Conservation (phyloP, 1,140 invertebrate genomes). For the Notospermus geniculatus region DNA sequence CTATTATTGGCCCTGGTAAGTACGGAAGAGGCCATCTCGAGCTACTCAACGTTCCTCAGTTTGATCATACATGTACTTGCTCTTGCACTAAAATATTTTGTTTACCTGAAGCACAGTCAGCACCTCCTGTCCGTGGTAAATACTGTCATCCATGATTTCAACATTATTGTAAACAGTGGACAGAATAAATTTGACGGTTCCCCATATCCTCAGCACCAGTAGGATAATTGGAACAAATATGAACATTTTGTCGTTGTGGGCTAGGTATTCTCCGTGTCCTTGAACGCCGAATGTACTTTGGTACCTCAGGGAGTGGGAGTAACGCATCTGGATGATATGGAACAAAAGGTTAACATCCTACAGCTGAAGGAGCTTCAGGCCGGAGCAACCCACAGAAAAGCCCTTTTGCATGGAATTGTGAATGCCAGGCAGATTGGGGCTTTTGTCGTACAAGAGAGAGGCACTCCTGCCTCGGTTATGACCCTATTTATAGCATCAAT, state of each 20-base stretch:
- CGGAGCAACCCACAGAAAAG: neutral
- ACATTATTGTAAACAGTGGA: neutral
- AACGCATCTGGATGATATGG: neutral
- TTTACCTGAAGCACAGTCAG: too few relatives aligned
- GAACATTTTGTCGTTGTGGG: constrained; percentile 4
- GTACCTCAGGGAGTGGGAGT: neutral
- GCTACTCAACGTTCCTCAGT: too few relatives aligned
- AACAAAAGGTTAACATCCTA: neutral
- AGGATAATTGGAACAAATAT: constrained; percentile 7
- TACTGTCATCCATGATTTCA: too few relatives aligned
- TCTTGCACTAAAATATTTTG: too few relatives aligned
- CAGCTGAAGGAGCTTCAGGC: neutral
- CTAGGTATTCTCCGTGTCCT: neutral
- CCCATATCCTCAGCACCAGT: neutral
- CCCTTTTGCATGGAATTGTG: neutral
- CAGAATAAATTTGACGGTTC: neutral
- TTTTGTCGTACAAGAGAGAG: too few relatives aligned
- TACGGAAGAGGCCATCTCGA: too few relatives aligned
- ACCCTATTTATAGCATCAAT: too few relatives aligned
- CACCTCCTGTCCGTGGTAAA: too few relatives aligned
- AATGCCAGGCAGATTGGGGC: neutral
- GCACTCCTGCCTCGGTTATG: too few relatives aligned
- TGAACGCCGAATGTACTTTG: neutral
- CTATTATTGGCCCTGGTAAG: too few relatives aligned
- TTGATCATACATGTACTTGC: too few relatives aligned